Evolutionary conservation across 2,113 vertebrate genomes (phyloP), one percentile per base, ranked within the genome.

Genomic region (Malurus cyaneus): DNA sequence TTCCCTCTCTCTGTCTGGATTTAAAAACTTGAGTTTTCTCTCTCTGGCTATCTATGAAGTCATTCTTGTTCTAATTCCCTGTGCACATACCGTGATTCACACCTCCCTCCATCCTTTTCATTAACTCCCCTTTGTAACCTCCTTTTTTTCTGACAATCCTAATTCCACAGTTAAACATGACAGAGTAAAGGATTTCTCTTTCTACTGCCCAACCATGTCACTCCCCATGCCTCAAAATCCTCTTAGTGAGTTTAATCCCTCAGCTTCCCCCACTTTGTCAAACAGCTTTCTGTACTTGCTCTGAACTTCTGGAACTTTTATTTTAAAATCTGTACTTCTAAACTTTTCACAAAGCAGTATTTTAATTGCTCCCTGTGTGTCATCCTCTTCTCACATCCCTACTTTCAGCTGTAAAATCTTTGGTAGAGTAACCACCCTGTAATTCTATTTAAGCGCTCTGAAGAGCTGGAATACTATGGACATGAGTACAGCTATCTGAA

Each of bases 141-240:
- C 61, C 57, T 91, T 89, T 92, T 59, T 93, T 61, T 32, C 66
- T 82, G 54, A 88, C 91, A 85, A 89, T 61, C 70, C 70, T 93
- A 94, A 96, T 89, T 91, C 91, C 54, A 79, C 81, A 87, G 77
- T 92, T 92, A 79, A 97, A 92, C 78, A 94, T 31, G 76, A 83
- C 46, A 80, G 50, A 80, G 79, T 93, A 92, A 95, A 93, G 74
- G 79, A 96, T 96, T 95, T 96, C 71, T 90, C 88, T 86, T 96
- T 92, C 88, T 89, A 88, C 79, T 92, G 76, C 77, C 94, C 95
- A 94, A 91, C 91, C 83, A 87, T 87, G 57, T 89, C 92, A 86
- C 83, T 95, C 73, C 61, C 86, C 86, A 89, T 81, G 86, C n/a
- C 77, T 89, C 78, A 89, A 93, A 97, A 95, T 96, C 93, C 94